Evolutionary conservation across 2,888 invertebrate species (phyloP).

Genomic region (Parnassius apollo): DNA sequence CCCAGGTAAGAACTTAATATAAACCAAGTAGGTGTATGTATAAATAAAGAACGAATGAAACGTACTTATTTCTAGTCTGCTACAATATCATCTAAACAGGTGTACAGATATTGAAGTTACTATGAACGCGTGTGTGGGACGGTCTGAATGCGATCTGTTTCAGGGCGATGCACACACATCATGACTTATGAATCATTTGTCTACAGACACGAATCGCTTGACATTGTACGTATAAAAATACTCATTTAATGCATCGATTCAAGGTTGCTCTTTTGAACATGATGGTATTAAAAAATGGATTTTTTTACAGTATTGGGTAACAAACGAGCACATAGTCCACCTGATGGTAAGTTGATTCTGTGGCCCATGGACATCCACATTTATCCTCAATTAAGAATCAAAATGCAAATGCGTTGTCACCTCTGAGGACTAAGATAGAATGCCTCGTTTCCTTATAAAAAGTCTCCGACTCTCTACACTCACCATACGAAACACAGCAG

Average conservation of each 20-base stretch:
- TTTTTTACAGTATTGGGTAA: too few relatives aligned
- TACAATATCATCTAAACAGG: slow-evolving; percentile 30
- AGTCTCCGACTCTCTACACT: too few relatives aligned
- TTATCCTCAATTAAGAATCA: too few relatives aligned
- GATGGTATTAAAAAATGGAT: too few relatives aligned
- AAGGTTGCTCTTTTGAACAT: not conserved
- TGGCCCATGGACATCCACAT: too few relatives aligned
- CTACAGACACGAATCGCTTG: slow-evolving; percentile 21
- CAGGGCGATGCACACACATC: slow-evolving; percentile 19
- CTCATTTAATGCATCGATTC: not conserved
- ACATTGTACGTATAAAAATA: slow-evolving; percentile 22
- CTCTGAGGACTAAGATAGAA: too few relatives aligned
- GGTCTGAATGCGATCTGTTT: slow-evolving; percentile 17
- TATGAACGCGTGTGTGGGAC: slow-evolving; percentile 22
- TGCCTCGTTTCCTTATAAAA: too few relatives aligned
- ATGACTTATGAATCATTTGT: slow-evolving; percentile 20
- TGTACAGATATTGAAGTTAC: slow-evolving; percentile 21
- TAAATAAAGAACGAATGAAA: slow-evolving; percentile 16
- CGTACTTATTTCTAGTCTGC: slow-evolving; percentile 26
- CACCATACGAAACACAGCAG: too few relatives aligned
- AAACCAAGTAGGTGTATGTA: not conserved
- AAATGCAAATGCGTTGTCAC: too few relatives aligned
- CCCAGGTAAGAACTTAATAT: too few relatives aligned
- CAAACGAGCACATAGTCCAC: too few relatives aligned
- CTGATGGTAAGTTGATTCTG: too few relatives aligned